A percentile compares a stretch with the other conserved stretches of the same genome.
phyloP scores from a whole-genome alignment of 2,797 vertebrate species.

The Neosilurus mollespiculum region DNA sequence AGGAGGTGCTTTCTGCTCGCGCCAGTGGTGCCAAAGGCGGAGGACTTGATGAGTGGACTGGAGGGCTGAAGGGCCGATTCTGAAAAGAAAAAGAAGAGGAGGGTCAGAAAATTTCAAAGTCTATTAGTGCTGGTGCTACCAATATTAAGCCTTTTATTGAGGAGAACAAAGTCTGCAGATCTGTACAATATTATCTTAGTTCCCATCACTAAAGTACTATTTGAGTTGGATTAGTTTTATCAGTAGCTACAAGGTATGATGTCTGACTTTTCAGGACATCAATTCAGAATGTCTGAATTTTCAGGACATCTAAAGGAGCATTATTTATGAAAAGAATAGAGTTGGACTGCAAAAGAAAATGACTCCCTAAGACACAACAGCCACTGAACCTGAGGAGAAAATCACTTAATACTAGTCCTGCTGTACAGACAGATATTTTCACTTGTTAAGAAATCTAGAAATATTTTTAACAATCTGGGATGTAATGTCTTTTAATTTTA shows the following conservation, averaged over 20 bases:
- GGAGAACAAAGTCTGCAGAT: neutral
- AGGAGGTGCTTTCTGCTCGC: constrained; percentile 95
- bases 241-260: neutral
- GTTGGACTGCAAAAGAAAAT: no score
- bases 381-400: no score
- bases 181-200: neutral
- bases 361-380: no score
- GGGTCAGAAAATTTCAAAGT: neutral
- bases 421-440: no score
- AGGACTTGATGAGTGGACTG: constrained; percentile 87
- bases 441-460: no score
- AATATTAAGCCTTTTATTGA: neutral
- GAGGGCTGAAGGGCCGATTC: constrained; percentile 91
- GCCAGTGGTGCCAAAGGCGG: constrained; percentile 93
- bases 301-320: no score
- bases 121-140: neutral
- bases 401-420: no score
- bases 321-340: no score
- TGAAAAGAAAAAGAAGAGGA: constrained; percentile 58
- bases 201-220: neutral
- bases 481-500: no score
- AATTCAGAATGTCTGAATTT: no score
- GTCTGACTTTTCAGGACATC: no score
- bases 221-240: neutral
- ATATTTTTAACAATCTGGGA: no score